Percentiles rank a stretch among this genome's conserved stretches.
Conservation (phyloP, 2,797 vertebrate species). For the Poeciliopsis turneri region DNA sequence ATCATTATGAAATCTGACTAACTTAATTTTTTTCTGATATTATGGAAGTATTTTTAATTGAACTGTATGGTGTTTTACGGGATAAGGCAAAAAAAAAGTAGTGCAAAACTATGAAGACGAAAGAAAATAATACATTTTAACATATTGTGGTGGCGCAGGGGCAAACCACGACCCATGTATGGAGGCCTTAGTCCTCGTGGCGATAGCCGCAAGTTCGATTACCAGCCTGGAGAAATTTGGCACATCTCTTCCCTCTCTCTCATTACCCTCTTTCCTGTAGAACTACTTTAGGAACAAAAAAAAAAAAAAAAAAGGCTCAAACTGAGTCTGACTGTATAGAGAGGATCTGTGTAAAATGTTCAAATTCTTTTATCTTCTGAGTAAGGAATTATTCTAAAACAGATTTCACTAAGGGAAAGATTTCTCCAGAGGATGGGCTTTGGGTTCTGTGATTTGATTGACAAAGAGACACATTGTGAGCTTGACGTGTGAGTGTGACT, state of each 20-base stretch:
- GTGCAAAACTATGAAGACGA: background rate
- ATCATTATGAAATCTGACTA: background rate
- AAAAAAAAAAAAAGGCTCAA: background rate
- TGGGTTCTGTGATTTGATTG: background rate
- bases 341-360: background rate
- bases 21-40: background rate
- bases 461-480: background rate
- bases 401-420: background rate
- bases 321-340: background rate
- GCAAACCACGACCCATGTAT: no score
- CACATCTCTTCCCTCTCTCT: no score
- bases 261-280: no score
- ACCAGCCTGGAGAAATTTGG: no score
- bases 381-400: background rate
- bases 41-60: background rate
- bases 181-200: no score
- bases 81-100: background rate
- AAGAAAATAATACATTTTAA: background rate
- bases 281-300: no score
- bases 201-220: no score
- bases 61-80: background rate
- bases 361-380: background rate
- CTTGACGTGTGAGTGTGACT: conserved; percentile 3
- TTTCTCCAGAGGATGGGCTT: background rate
- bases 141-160: background rate